A percentile compares a stretch with the other conserved stretches of the same genome.
These are phyloP conservation scores for Tromatobia lineatoria DNA, from an alignment of 2,888 invertebrate species.

Conservation along the genomic window DNA sequence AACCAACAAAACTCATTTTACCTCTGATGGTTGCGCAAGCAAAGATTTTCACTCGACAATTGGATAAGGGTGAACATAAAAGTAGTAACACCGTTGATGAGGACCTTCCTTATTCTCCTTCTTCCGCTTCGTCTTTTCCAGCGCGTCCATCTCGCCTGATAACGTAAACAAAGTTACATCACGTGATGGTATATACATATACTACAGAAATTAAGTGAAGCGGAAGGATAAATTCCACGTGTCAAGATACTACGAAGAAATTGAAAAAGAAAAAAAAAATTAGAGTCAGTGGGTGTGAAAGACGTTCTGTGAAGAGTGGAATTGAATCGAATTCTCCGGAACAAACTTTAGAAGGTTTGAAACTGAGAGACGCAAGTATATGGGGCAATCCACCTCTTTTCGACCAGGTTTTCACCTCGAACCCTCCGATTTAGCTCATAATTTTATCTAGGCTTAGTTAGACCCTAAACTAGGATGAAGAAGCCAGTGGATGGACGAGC, in stretches of 20 bases:
- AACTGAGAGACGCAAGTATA: background rate
- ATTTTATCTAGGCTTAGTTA: too few relatives aligned
- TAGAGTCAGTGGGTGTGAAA: background rate
- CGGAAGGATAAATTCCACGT: slow-evolving; percentile 2
- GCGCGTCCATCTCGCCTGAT: background rate
- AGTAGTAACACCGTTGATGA: background rate
- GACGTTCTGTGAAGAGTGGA: background rate
- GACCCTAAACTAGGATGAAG: too few relatives aligned
- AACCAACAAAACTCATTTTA: background rate
- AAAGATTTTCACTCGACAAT: background rate
- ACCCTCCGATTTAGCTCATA: too few relatives aligned
- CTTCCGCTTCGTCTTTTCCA: background rate
- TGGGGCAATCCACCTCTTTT: too few relatives aligned
- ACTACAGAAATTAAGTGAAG: background rate
- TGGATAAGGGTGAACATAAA: background rate
- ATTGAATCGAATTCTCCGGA: background rate
- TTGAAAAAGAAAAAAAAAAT: slow-evolving; percentile 2
- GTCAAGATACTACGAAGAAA: background rate
- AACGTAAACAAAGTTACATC: background rate
- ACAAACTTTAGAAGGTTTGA: background rate
- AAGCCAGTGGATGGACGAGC: too few relatives aligned
- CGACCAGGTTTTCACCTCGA: too few relatives aligned
- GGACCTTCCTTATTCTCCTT: background rate
- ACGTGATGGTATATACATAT: background rate
- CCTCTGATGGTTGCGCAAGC: background rate